phyloP scores from a whole-genome alignment of 2,797 vertebrate genomes.

The Cynodonichthys magdalenae region DNA sequence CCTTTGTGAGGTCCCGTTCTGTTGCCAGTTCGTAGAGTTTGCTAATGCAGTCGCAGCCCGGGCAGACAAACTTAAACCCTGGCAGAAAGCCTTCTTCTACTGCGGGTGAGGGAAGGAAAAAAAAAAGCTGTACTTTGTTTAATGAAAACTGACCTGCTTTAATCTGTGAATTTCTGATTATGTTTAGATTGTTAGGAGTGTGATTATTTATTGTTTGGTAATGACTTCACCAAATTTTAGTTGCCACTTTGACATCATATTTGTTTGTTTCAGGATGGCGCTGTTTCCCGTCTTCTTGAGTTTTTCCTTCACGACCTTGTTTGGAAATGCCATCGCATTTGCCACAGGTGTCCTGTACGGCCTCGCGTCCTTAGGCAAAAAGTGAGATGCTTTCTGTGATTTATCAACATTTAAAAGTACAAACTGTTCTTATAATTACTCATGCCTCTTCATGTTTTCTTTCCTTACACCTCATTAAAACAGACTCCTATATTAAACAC shows the following conservation, averaged over 20 bases:
- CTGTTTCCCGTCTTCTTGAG: conserved; percentile 87
- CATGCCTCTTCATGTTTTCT: conserved; percentile 24
- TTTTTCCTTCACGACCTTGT: conserved; percentile 90
- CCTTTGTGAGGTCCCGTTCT: conserved; percentile 96
- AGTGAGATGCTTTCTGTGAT: conserved; percentile 79
- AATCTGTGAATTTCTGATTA: conserved; percentile 8
- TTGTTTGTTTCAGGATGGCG: conserved; percentile 86
- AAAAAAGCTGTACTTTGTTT: background rate
- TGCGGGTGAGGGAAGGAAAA: conserved; percentile 85
- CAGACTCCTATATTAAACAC: conserved; percentile 42
- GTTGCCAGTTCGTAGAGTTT: conserved; percentile 97
- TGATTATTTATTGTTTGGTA: background rate
- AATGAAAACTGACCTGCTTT: background rate
- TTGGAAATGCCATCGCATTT: conserved; percentile 94
- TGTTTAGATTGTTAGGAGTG: background rate
- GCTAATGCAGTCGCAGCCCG: conserved; percentile 86
- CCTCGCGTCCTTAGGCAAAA: conserved; percentile 93
- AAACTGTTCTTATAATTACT: conserved; percentile 19
- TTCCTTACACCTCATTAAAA: conserved; percentile 34
- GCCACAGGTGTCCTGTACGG: conserved; percentile 95
- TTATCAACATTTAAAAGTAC: background rate
- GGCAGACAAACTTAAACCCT: conserved; percentile 88
- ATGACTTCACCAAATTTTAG: background rate
- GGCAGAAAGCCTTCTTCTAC: conserved; percentile 96
- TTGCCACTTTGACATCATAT: background rate